phyloP scores from a whole-genome alignment of 2,797 vertebrate genomes.

The Danionella dracula region DNA sequence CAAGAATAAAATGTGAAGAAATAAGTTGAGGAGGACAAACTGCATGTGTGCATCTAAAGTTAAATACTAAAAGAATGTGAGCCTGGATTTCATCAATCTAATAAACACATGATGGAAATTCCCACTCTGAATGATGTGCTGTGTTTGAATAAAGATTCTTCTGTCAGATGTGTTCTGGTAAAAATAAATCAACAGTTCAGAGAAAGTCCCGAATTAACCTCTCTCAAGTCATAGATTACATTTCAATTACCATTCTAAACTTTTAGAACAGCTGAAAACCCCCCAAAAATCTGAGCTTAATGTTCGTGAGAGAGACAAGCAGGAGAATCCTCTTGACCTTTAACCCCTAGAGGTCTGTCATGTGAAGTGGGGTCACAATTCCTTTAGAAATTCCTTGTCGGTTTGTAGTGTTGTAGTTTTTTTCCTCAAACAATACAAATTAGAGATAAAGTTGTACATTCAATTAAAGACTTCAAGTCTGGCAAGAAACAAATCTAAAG shows the following conservation, averaged over 20 bases:
- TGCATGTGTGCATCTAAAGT: background rate
- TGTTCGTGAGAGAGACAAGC: background rate
- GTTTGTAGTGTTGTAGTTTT: background rate
- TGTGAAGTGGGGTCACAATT: slow-evolving; percentile 33
- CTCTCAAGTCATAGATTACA: too few species aligned
- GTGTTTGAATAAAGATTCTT: background rate
- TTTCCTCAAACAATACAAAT: background rate
- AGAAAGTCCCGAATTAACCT: too few species aligned
- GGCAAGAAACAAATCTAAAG: too few species aligned
- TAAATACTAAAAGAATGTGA: too few species aligned
- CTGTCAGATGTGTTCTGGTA: background rate
- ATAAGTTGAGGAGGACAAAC: background rate
- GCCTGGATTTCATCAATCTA: slow-evolving; percentile 12
- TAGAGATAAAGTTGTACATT: background rate
- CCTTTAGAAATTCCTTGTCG: slow-evolving; percentile 14
- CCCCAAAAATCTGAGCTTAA: background rate
- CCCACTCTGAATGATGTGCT: background rate
- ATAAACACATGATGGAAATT: background rate
- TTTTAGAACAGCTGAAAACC: background rate
- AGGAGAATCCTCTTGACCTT: slow-evolving; percentile 26
- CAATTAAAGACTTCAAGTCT: too few species aligned
- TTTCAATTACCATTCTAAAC: background rate
- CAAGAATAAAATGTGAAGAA: too few species aligned
- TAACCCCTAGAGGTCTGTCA: slow-evolving; percentile 14
- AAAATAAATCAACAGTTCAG: background rate